Percentiles rank a stretch among this genome's conserved stretches.
These are phyloP conservation scores for Zaprionus lineosus DNA, from an alignment of 2,888 invertebrate genomes.

Conservation along the genomic window DNA sequence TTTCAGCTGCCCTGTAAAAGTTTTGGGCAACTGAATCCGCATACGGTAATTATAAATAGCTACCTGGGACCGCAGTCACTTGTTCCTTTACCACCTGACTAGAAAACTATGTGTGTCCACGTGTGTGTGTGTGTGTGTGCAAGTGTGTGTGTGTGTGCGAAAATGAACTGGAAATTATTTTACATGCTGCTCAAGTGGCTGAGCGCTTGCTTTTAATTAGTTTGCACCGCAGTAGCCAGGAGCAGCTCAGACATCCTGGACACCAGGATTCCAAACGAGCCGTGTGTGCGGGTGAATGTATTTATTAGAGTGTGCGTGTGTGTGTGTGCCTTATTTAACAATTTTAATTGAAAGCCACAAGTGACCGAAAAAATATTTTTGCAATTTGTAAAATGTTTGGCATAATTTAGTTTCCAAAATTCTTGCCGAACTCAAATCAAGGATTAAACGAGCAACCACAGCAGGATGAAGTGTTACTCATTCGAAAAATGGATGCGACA, in stretches of 20 bases:
- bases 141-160: not conserved
- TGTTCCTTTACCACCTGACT: constrained; percentile 22
- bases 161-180: constrained; percentile 49
- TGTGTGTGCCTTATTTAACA: constrained; percentile 38
- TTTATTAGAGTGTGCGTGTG: not conserved
- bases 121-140: constrained; percentile 5
- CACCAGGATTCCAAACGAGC: constrained; percentile 1
- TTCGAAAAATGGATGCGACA: not conserved
- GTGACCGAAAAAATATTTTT: constrained; percentile 51
- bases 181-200: constrained; percentile 69
- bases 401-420: constrained; percentile 46
- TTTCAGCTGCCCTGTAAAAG: constrained; percentile 40
- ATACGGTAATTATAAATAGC: constrained; percentile 72
- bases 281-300: not conserved
- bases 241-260: constrained; percentile 19
- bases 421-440: constrained; percentile 3
- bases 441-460: not conserved
- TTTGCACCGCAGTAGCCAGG: constrained; percentile 60
- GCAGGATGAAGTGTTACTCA: not conserved
- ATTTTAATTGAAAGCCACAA: constrained; percentile 70
- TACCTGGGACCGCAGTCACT: constrained; percentile 50
- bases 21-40: constrained; percentile 47
- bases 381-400: constrained; percentile 47
- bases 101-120: not conserved
- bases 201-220: constrained; percentile 68